Percentiles rank a stretch among this genome's conserved stretches.
Conservation (phyloP, 2,888 invertebrate species). For the Tiliacea aurago region DNA sequence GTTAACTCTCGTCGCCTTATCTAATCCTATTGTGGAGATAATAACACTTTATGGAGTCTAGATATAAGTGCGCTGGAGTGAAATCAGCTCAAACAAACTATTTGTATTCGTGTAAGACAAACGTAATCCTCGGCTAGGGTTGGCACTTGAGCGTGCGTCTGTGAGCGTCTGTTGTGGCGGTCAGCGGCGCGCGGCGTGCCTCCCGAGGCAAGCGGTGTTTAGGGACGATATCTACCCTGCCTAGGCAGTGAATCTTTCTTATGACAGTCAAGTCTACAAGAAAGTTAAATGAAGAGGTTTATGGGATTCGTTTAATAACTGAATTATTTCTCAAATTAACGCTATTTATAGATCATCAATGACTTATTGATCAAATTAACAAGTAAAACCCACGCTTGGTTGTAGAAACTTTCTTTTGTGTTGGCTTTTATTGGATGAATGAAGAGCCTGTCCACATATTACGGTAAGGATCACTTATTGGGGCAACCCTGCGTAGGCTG, state of each 20-base stretch:
- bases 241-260: neutral
- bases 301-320: neutral
- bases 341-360: neutral
- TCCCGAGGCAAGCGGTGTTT: neutral
- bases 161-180: neutral
- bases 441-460: neutral
- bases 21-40: constrained; percentile 39
- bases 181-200: neutral
- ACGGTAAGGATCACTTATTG: neutral
- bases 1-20: constrained; percentile 25
- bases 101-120: constrained; percentile 54
- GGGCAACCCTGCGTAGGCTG: constrained; percentile 37
- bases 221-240: neutral
- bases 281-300: constrained; percentile 6
- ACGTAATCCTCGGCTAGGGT: constrained; percentile 49
- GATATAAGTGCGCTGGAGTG: constrained; percentile 35
- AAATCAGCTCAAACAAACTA: constrained; percentile 48
- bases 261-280: neutral
- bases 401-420: neutral
- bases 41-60: constrained; percentile 15
- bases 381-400: neutral
- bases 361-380: neutral
- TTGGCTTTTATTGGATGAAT: neutral
- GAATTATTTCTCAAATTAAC: neutral
- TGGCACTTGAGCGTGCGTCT: constrained; percentile 8